These are phyloP conservation scores for Paedocypris sp. DNA, from an alignment of 2,113 vertebrate species.

Conservation along the genomic window DNA sequence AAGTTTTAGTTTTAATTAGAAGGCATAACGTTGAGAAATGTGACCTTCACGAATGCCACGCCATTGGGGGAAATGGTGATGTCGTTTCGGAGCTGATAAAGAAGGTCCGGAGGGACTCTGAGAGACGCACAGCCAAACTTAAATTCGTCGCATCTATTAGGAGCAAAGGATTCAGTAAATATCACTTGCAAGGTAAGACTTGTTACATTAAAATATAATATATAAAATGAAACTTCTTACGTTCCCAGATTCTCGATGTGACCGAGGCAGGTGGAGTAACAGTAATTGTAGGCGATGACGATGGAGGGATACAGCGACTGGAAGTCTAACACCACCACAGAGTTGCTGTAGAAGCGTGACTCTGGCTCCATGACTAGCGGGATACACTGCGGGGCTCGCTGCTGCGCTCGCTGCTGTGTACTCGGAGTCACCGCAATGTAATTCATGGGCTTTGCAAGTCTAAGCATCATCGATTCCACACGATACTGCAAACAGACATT, in stretches of 20 bases:
- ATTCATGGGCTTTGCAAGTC: conserved; percentile 92
- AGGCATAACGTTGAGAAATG: no score
- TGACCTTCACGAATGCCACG: conserved; percentile 94
- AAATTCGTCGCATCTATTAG: conserved; percentile 86
- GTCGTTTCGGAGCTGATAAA: conserved; percentile 84
- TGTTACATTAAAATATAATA: neutral
- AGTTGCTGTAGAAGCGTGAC: conserved; percentile 96
- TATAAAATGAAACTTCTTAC: conserved; percentile 78
- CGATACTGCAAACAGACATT: conserved; percentile 68
- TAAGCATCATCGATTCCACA: conserved; percentile 98
- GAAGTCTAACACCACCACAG: conserved; percentile 91
- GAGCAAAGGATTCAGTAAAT: no score
- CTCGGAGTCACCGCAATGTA: conserved; percentile 88
- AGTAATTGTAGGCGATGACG: conserved; percentile 98
- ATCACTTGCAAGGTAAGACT: no score
- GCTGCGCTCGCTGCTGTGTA: conserved; percentile 80
- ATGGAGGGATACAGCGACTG: conserved; percentile 96
- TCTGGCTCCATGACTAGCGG: conserved; percentile 95
- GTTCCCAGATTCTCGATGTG: conserved; percentile 85
- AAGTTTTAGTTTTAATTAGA: no score
- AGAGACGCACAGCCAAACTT: conserved; percentile 91
- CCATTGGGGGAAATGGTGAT: conserved; percentile 90
- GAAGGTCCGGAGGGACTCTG: conserved; percentile 81
- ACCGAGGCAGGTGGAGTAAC: conserved; percentile 93
- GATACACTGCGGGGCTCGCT: conserved; percentile 84